These are phyloP conservation scores for Drosophila testacea DNA, from an alignment of 2,888 invertebrate species.

Conservation along the genomic window DNA sequence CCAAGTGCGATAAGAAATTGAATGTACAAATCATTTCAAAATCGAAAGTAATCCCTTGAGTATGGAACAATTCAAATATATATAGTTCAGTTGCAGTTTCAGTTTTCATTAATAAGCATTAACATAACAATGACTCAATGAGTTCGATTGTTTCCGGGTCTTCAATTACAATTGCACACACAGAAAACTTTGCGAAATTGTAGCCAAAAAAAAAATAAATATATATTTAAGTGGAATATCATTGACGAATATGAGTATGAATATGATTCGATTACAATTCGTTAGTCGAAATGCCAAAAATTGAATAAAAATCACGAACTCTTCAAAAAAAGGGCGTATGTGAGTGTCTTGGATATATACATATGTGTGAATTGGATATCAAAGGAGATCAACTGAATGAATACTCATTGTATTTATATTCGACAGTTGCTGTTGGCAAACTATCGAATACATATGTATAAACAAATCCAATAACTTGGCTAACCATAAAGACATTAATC, in stretches of 20 bases:
- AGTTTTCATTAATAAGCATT: slow-evolving; percentile 29
- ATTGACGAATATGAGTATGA: slow-evolving; percentile 15
- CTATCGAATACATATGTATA: slow-evolving; percentile 8
- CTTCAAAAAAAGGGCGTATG: not conserved
- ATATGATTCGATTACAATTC: slow-evolving; percentile 36
- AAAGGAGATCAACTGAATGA: slow-evolving; percentile 26
- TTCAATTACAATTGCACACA: slow-evolving; percentile 21
- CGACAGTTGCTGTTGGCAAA: slow-evolving; percentile 21
- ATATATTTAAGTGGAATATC: slow-evolving; percentile 6
- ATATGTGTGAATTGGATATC: not conserved
- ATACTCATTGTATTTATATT: slow-evolving; percentile 30
- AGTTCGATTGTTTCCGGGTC: slow-evolving; percentile 38
- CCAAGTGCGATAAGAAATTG: slow-evolving; percentile 1
- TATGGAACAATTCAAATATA: not conserved
- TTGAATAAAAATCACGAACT: slow-evolving; percentile 34
- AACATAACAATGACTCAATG: slow-evolving; percentile 3
- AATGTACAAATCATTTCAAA: slow-evolving; percentile 8
- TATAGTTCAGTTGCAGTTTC: slow-evolving; percentile 6
- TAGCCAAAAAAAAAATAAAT: slow-evolving; percentile 8
- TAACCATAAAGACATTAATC: slow-evolving; percentile 52
- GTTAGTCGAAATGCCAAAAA: slow-evolving; percentile 35
- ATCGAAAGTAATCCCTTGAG: not conserved
- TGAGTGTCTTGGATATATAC: not conserved
- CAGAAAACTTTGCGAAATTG: slow-evolving; percentile 29
- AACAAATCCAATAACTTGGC: slow-evolving; percentile 28